Evolutionary conservation across 1,140 invertebrate species (phyloP), one percentile per base, ranked within the genome.

Genomic region (Homarus americanus): DNA sequence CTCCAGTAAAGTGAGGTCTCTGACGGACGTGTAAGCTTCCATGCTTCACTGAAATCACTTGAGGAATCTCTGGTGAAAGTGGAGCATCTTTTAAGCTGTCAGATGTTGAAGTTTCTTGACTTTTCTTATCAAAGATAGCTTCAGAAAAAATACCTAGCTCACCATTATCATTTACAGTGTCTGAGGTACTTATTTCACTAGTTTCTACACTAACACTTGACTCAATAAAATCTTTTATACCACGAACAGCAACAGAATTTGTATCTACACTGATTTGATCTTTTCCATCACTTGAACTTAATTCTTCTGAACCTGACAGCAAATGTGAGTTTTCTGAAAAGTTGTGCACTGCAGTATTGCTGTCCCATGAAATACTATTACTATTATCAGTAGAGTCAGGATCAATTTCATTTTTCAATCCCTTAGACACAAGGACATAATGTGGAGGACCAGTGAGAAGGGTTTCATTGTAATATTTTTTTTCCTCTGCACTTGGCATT

Each of bases 371-470:
- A 66, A 28, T 20, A 66, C 2, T 32, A 28, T 20, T 20, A 32
- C 3, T 4, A 66, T 66, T 32, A 63, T 63, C 12, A 63, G 0
- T 20, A 63, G 20, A 63, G 20, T 24, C 58, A 7, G 12, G 63
- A 20, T 82, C 28, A 63, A 4, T 24, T 17, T 34, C 36, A 3
- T 63, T 15, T 32, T 1, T 36, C 1, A 44, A 4, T 28, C 40
- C 69, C 3, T 66, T 17, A 73, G 66, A 73, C 20, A 73, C 28
- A 49, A 85, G 38, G 17, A 85, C 69, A 85, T 85, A 85, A 1
- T 34, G 66, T 28, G 82, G 66, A 53, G 69, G n/a, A 40, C 82
- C 82, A 73, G n/a, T 75, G 34, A 44, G 41, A 66, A 73, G 40
- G 82, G 32, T 63, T 36, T 40, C 40, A n/a, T 28, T 20, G 24